A percentile compares a stretch with the other conserved stretches of the same genome.
These are phyloP conservation scores for Rana temporaria DNA, from an alignment of 2,113 vertebrate species.

Conservation along the genomic window DNA sequence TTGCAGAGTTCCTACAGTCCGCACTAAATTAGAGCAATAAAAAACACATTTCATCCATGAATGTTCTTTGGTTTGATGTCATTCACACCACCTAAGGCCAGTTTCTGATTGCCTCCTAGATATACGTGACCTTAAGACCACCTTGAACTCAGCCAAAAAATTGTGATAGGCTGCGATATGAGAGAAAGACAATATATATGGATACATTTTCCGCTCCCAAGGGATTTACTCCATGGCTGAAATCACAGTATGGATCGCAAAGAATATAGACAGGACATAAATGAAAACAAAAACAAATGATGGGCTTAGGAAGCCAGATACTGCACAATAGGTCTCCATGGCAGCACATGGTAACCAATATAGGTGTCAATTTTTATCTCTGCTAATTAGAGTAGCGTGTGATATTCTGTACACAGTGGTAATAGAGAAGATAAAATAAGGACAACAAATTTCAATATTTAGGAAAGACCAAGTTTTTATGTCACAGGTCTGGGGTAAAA, in stretches of 20 bases:
- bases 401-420: background rate
- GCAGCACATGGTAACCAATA: background rate
- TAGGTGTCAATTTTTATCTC: background rate
- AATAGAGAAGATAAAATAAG: background rate
- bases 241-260: background rate
- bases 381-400: background rate
- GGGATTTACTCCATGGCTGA: background rate
- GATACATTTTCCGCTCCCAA: background rate
- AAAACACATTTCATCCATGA: background rate
- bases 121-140: background rate
- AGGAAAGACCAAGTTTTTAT: too few relatives aligned
- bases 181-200: background rate
- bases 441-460: background rate
- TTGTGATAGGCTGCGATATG: background rate
- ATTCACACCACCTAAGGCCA: background rate
- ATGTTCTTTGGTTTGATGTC: constrained; percentile 14
- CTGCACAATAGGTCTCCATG: background rate
- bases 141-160: background rate
- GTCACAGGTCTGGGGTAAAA: too few relatives aligned
- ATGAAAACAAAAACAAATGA: background rate
- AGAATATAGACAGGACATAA: background rate
- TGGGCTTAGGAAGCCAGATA: background rate
- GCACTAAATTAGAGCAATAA: background rate
- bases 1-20: background rate
- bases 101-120: background rate